Base-by-base conservation (phyloP, 2,797 vertebrate genomes). In the Sebastes minor region DNA sequence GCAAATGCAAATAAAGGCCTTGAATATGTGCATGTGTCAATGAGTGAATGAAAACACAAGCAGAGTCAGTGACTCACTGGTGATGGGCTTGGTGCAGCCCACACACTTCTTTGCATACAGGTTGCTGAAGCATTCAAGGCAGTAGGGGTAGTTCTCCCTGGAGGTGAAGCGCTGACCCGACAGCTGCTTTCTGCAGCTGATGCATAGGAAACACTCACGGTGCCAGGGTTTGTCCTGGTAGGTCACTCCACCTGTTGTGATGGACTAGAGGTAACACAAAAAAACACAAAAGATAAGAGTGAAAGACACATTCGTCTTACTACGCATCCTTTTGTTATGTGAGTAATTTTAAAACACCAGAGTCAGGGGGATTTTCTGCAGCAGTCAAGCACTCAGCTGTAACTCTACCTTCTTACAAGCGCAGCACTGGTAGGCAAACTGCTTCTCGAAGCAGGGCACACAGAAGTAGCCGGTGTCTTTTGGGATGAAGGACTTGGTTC, bases 401-500 rank as follows among this genome's bases (percentile, higher is more conserved):
- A 79, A 84, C 72, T 76, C 88, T 97, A 99, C 99, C 97, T 99
- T 98, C 94, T 99, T 98, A 94, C 98, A 99, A 88, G 95, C 95
- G 14, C 95, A 96, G 95, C 99, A 99, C 89, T 95, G 96, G 77
- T 97, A 97, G 91, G 98, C 97, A 93, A 98, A 99, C 83, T 97
- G 96, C 90, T 98, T 99, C 94, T 99, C 98, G 71, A 98, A 99
- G 89, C 99, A 99, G 11, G 96, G 83, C 82, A 99, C 94, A 7
- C 99, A 99, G 80, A 97, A 99, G 94, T 97, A 97, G 89, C 96
- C 94, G 12, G 87, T 95, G 74, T 97, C 97, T 95, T 97, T 99
- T 56, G 98, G 97, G 94, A 99, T 97, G 94, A 99, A 93, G 86
- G 97, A 97, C 89, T 98, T 98, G 70, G 96, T 98, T 95, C 98